Base-by-base conservation (phyloP, 1,140 invertebrate genomes). In the Solenopsis fugax region DNA sequence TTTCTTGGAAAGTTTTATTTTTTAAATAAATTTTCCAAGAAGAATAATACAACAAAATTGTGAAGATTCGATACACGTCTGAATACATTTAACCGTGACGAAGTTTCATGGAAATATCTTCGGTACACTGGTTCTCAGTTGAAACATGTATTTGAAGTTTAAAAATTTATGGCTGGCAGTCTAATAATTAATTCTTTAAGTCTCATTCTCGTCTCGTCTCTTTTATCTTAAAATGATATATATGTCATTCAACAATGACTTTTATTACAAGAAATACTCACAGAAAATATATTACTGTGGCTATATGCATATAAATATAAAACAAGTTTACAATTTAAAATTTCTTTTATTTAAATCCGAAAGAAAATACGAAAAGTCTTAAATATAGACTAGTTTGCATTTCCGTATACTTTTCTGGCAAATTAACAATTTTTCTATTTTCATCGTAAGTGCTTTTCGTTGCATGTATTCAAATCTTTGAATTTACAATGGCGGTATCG, bases 101-200 rank as follows among this genome's bases (percentile, higher is more conserved):
- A 69, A 69, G 41, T 50, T 69, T 69, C 16, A 69, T 50, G 65
- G 41, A 50, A 69, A 50, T 69, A 69, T 69, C 41, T 24, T 69
- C 48, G 21, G 41, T 21, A 21, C 48, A 12, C 12, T 69, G 65
- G 12, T 69, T 69, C 21, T 50, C 41, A 50, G 5, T 50, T 24
- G 4, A 69, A 69, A 69, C 24, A 67, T 1, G 9, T 48, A 69
- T 50, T 69, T 48, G 13, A 69, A 48, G 21, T 12, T 69, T 29
- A 29, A 10, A 50, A 69, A 69, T 50, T 69, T 69, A 69, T 69
- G 13, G 7, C 6, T 69, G 41, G n/a, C 24, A 34, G n/a, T 24
- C 45, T 24, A 69, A 69, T 24, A 29, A 69, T 12, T 69, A 69
- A 69, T 48, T 50, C 13, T 50, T 12, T 4, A 18, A 69, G 29